Base-by-base conservation (phyloP, 2,888 invertebrate genomes). In the Pilophorus perplexus region DNA sequence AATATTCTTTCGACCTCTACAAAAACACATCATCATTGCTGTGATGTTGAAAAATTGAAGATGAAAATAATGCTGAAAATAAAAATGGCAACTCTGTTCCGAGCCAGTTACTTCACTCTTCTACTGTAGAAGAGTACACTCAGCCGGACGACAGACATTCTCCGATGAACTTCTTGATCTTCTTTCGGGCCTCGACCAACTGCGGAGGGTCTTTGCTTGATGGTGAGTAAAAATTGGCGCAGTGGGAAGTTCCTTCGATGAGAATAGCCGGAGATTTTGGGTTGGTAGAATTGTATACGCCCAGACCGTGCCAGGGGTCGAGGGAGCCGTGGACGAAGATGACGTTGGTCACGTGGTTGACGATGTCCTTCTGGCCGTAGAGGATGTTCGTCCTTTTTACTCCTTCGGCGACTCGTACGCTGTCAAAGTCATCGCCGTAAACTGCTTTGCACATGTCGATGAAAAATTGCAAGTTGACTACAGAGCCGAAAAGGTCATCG, bases 211-310 rank as follows among this genome's bases (percentile, higher is more conserved):
- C 94, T 0, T 79, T 75, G 0, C 81, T 79, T 5, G 83, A 79
- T 4, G 84, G 78, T 25, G 93, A 91, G 76, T 94, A 94, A 91
- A 94, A 91, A 75, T 93, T 89, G 1, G 94, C 93, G 77, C 94
- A 95, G 76, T 95, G 94, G 4, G 94, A 93, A n/a, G 93, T 92
- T 40, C n/a, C n/a, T n/a, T n/a, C n/a, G n/a, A n/a, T n/a, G n/a
- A n/a, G n/a, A n/a, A n/a, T n/a, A n/a, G n/a, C 90, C 90, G 88
- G 88, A 1, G 85, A 27, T 12, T 23, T 37, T 16, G 52, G 60
- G 27, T 60, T 62, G 22, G 27, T 16, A 22, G 68, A 66, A 5
- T 37, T 74, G 0, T 81, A 86, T 52, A 90, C 82, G 6, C 91
- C 91, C 25, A 92, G 78, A 0, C 87, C 87, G 77, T 91, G 91